Base-by-base conservation (phyloP, 2,113 vertebrate genomes). In the Mormoops blainvillei region DNA sequence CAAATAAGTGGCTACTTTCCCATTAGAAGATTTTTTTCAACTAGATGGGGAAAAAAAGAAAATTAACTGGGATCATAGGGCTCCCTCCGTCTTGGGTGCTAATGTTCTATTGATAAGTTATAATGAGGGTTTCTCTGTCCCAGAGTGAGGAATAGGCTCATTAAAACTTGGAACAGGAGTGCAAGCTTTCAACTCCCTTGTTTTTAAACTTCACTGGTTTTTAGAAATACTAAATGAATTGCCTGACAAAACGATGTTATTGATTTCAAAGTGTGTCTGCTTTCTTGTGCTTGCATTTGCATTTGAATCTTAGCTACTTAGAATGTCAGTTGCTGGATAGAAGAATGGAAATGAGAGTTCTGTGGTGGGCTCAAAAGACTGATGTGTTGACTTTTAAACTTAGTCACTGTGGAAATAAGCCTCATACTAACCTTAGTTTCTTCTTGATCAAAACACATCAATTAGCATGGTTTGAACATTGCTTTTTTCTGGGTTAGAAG, bases 221-320 rank as follows among this genome's bases (percentile, higher is more conserved):
- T 97, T 96, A 96, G 95, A 97, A 97, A 96, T 97, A 97, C 94
- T 95, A 98, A 97, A 96, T 97, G 96, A 94, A 96, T 96, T 97
- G 97, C 97, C 93, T 97, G 97, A 98, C 97, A 97, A 98, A 97
- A 97, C 4, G 78, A 97, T 95, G 95, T 97, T 97, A 92, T 93
- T 97, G 92, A 97, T 97, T 97, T 97, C 95, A 96, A 97, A 97
- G 97, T 96, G 92, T 97, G 94, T 97, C 96, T 97, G 93, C 93
- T 96, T 97, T 97, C 96, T 97, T 76, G 73, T 84, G 85, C 92
- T 96, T 74, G 63, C 93, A 98, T 97, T 98, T 97, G 96, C 97
- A 98, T 97, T 97, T 98, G 96, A 98, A 98, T 97, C 96, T 97
- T 93, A 97, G 89, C 85, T 96, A 95, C 95, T 96, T 96, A 96